Evolutionary conservation across 2,113 vertebrate genomes (phyloP).

Genomic region (Anthoscopus minutus): DNA sequence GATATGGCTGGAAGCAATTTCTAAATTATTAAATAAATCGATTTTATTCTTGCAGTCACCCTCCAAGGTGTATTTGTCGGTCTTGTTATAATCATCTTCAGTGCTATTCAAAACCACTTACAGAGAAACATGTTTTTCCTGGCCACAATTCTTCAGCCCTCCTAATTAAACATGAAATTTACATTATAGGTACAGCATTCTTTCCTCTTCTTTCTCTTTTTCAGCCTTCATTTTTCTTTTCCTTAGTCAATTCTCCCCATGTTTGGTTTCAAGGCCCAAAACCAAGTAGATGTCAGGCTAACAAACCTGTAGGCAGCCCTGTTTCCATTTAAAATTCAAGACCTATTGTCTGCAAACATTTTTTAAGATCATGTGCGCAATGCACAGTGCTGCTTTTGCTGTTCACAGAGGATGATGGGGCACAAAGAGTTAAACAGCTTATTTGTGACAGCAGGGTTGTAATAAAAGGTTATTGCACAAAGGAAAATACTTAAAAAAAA

Average conservation of each 20-base stretch:
- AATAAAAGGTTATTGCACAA: slow-evolving; percentile 19
- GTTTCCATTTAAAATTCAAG: slow-evolving; percentile 41
- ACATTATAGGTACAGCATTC: not conserved
- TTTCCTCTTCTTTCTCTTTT: slow-evolving; percentile 15
- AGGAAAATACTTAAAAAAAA: not conserved
- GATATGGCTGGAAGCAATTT: slow-evolving; percentile 77
- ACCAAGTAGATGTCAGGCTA: not conserved
- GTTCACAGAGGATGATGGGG: not conserved
- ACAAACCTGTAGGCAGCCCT: not conserved
- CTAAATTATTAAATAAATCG: slow-evolving; percentile 83
- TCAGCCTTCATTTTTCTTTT: not conserved
- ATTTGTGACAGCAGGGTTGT: not conserved
- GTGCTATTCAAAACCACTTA: slow-evolving; percentile 65
- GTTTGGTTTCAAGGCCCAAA: not conserved
- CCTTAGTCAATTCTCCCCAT: not conserved
- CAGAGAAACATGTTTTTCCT: slow-evolving; percentile 50
- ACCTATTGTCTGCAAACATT: not conserved
- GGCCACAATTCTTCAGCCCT: slow-evolving; percentile 31
- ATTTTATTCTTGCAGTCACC: slow-evolving; percentile 68
- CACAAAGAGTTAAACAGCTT: not conserved
- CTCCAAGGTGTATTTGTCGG: slow-evolving; percentile 76
- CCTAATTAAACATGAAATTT: slow-evolving; percentile 68
- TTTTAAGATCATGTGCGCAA: not conserved
- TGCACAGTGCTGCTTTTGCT: not conserved
- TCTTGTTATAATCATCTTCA: slow-evolving; percentile 68